phyloP scores from a whole-genome alignment of 2,113 vertebrate species.

The Catharus minimus region DNA sequence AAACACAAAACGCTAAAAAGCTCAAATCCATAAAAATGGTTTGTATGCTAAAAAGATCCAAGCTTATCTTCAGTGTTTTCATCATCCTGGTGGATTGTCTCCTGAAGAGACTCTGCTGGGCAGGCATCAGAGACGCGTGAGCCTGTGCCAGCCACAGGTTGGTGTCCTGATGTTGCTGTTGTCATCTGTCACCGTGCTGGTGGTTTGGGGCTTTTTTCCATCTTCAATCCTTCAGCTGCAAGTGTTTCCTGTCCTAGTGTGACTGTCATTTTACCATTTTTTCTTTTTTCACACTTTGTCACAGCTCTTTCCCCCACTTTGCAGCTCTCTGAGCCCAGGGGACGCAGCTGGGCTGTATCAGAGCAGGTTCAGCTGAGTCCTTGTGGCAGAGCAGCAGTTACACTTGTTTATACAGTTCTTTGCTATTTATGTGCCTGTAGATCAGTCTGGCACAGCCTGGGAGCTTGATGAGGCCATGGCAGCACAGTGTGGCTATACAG shows the following conservation, averaged over 20 bases:
- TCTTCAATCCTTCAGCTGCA: neutral
- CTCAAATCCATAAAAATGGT: neutral
- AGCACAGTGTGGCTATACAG: constrained; percentile 41
- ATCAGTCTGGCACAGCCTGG: constrained; percentile 34
- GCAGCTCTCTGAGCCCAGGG: neutral
- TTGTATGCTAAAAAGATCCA: neutral
- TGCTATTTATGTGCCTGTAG: neutral
- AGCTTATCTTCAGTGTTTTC: neutral
- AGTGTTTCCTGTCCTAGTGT: neutral
- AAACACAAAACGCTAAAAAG: neutral
- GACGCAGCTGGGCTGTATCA: neutral
- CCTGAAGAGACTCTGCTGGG: neutral
- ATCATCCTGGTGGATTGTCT: neutral
- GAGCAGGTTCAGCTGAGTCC: neutral
- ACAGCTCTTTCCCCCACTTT: neutral
- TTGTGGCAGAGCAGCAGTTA: neutral
- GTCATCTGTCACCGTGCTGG: neutral
- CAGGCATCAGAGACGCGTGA: neutral
- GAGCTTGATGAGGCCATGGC: constrained; percentile 12
- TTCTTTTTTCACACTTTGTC: neutral
- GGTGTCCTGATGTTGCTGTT: neutral
- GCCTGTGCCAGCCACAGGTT: neutral
- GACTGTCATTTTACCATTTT: neutral
- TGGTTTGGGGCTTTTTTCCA: accelerated
- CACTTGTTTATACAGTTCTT: neutral